Evolutionary conservation across 2,113 vertebrate genomes (phyloP).

Genomic region (Albula goreensis): DNA sequence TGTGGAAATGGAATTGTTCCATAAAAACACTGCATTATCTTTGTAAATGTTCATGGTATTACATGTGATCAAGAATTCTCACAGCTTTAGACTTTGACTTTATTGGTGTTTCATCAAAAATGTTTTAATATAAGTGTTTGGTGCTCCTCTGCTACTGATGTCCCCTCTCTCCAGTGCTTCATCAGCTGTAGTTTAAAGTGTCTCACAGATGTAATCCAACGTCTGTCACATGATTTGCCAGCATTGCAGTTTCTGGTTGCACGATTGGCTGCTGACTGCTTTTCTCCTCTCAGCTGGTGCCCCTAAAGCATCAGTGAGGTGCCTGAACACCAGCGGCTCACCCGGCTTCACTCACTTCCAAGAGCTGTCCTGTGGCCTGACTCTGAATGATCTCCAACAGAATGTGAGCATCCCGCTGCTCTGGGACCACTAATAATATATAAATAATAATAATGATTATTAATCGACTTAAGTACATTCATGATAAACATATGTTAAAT

Average conservation of each 20-base stretch:
- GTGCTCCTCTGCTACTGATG: neutral
- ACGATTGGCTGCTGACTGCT: neutral
- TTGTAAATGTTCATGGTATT: no score
- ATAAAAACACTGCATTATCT: no score
- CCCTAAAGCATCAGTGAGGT: neutral
- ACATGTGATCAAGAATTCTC: neutral
- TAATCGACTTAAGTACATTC: no score
- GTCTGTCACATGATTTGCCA: neutral
- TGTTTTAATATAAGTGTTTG: neutral
- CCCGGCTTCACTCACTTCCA: neutral
- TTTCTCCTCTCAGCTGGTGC: neutral
- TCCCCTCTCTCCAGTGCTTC: neutral
- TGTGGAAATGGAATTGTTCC: no score
- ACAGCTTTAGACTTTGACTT: neutral
- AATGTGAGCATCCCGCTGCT: neutral
- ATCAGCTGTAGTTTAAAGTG: no score
- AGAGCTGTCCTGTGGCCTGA: neutral
- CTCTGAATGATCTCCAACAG: conserved; percentile 1
- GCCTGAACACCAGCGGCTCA: neutral
- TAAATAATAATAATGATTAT: no score
- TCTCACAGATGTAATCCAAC: no score
- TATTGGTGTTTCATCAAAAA: neutral
- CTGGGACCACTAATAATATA: no score
- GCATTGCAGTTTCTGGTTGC: neutral
- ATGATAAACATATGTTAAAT: no score